Percentiles rank a stretch among this genome's conserved stretches.
These are phyloP conservation scores for Podarcis muralis DNA, from an alignment of 2,113 vertebrate genomes.

Conservation along the genomic window DNA sequence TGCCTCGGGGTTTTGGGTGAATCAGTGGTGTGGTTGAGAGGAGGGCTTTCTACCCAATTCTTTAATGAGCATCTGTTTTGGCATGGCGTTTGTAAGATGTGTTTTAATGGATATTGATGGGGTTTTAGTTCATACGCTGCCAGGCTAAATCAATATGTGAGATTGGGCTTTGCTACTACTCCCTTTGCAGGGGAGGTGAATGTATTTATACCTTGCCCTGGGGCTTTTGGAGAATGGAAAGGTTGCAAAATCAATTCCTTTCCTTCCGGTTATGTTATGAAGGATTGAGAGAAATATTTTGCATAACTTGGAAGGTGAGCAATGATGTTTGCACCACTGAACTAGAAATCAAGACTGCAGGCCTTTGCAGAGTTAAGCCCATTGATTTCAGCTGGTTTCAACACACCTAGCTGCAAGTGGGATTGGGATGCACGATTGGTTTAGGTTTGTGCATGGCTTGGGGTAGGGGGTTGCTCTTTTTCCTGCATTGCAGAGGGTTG, in stretches of 20 bases:
- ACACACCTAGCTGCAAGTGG: not conserved
- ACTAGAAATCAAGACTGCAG: not conserved
- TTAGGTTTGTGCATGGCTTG: not conserved
- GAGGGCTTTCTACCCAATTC: not conserved
- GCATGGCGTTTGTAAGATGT: not conserved
- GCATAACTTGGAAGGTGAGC: not conserved
- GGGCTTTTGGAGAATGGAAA: not conserved
- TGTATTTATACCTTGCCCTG: conserved; percentile 22
- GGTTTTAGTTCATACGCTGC: conserved; percentile 29
- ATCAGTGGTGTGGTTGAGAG: not conserved
- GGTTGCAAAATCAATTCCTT: conserved; percentile 22
- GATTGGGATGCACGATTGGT: not conserved
- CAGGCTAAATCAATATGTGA: conserved; percentile 20
- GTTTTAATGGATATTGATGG: conserved; percentile 32
- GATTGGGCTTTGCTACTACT: conserved; percentile 40
- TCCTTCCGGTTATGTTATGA: not conserved
- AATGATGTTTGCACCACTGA: not conserved
- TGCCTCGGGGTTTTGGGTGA: not conserved
- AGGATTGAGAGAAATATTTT: not conserved
- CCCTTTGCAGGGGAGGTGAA: not conserved
- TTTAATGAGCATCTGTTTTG: not conserved
- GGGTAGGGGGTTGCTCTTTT: too few species aligned
- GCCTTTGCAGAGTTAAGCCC: not conserved
- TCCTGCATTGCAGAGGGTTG: too few species aligned
- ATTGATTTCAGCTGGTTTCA: not conserved